These are phyloP conservation scores for Octopus bimaculoides DNA, from an alignment of 1,140 invertebrate genomes.

Conservation along the genomic window DNA sequence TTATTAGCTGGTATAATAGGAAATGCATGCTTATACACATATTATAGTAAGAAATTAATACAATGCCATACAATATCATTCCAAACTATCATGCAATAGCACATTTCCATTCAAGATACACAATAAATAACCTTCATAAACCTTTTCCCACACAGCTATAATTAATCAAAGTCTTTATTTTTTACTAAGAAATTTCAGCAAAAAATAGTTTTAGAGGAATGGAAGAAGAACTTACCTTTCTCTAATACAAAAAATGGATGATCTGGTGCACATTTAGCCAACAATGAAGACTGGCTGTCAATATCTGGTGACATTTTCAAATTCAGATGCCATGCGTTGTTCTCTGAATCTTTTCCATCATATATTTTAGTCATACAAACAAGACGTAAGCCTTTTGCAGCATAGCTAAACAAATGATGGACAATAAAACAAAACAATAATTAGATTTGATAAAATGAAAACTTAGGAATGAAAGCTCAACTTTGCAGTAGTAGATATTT, in stretches of 20 bases:
- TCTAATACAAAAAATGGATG: slow-evolving; percentile 57
- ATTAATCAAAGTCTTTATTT: too few relatives aligned
- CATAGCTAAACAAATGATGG: neutral
- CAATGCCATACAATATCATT: too few relatives aligned
- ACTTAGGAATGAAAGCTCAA: slow-evolving; percentile 7
- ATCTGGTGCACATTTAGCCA: slow-evolving; percentile 46
- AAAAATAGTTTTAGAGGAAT: too few relatives aligned
- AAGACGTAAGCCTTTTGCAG: slow-evolving; percentile 4
- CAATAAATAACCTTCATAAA: too few relatives aligned
- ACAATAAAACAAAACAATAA: neutral
- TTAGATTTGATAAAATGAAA: neutral
- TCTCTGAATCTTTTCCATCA: neutral
- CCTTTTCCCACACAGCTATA: too few relatives aligned
- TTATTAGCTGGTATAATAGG: too few relatives aligned
- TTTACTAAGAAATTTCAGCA: too few relatives aligned
- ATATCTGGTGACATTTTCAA: slow-evolving; percentile 22
- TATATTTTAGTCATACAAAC: neutral
- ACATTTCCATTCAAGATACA: too few relatives aligned
- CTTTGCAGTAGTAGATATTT: neutral
- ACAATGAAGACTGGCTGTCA: slow-evolving; percentile 34
- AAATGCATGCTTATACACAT: too few relatives aligned
- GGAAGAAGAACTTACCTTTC: slow-evolving; percentile 41
- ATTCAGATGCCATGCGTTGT: slow-evolving; percentile 5
- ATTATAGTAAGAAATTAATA: too few relatives aligned
- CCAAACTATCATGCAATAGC: too few relatives aligned